Evolutionary conservation across 2,113 vertebrate genomes (phyloP), one percentile per base, ranked within the genome.

Genomic region (Leucoraja erinaceus): DNA sequence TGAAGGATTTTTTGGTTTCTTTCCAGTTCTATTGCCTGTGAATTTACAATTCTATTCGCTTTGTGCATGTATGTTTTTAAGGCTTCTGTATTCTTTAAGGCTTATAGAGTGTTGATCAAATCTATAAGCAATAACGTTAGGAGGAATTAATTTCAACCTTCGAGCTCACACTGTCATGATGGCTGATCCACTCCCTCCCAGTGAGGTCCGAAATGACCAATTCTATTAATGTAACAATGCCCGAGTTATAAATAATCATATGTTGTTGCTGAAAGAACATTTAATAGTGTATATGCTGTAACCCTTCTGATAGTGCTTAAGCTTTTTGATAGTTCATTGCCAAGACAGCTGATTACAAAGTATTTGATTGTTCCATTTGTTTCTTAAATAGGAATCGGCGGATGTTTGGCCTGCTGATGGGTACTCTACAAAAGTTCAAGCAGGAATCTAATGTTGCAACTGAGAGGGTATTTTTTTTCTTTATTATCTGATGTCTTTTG

Each of bases 361-460:
- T 72, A 54, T 74, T 68, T 91, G 25, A 28, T 63, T 28, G 56
- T 33, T 81, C 90, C 77, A 84, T 93, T 88, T 0, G 93, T 72
- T 72, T 20, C 70, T 72, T 72, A 25, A 93, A 93, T 94, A 99
- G 99, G 96, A 99, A 99, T 97, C 98, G 98, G 95, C 98, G 99
- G 94, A 99, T 99, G 98, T 99, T 99, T 95, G 98, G 99, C 96
- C 97, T 99, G 97, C 97, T 99, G 96, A 99, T 99, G 99, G 99
- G 99, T 95, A 99, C 99, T 10, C 96, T 99, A 94, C 98, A 99
- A 33, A 99, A 99, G 94, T 99, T 99, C 95, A 99, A 99, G 94
- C 98, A 99, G 94, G 99, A 99, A 94, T 99, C 99, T 3, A 99
- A 97, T 56, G 97, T 99, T 94, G 97, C 98, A 94, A 97, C 98